A percentile compares a stretch with the other conserved stretches of the same genome.
phyloP scores from a whole-genome alignment of 2,797 vertebrate genomes.

The Trachops cirrhosus region DNA sequence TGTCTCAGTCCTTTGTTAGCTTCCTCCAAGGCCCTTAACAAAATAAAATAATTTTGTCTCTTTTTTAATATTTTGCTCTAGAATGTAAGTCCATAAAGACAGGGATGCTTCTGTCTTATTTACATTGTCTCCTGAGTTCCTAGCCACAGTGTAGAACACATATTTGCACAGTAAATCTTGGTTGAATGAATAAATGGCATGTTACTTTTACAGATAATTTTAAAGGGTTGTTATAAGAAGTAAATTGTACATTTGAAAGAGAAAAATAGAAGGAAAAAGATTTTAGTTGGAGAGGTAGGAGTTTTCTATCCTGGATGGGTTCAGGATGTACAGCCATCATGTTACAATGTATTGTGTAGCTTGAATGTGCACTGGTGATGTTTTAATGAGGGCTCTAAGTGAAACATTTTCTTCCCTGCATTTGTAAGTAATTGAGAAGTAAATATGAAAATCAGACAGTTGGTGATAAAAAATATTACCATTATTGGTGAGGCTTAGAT shows the following conservation, averaged over 20 bases:
- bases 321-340: neutral
- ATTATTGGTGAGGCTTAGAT: neutral
- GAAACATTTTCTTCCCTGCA: neutral
- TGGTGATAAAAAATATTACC: conserved; percentile 6
- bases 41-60: neutral
- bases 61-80: conserved; percentile 1
- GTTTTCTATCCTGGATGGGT: conserved; percentile 11
- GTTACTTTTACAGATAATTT: conserved; percentile 12
- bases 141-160: neutral
- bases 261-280: neutral
- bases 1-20: neutral
- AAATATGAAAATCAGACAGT: neutral
- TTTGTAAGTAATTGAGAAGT: conserved; percentile 19
- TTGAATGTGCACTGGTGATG: neutral
- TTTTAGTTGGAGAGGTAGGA: neutral
- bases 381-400: conserved; percentile 8
- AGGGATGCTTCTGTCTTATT: neutral
- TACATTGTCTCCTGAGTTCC: neutral
- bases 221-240: conserved; percentile 23
- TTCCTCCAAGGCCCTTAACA: conserved; percentile 10
- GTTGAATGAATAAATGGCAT: conserved; percentile 32
- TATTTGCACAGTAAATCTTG: neutral
- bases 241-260: neutral
- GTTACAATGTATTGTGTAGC: neutral
- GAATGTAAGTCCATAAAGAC: neutral